Base-by-base conservation (phyloP, 2,113 vertebrate genomes). In the Calyptommatus sinebrachiatus region DNA sequence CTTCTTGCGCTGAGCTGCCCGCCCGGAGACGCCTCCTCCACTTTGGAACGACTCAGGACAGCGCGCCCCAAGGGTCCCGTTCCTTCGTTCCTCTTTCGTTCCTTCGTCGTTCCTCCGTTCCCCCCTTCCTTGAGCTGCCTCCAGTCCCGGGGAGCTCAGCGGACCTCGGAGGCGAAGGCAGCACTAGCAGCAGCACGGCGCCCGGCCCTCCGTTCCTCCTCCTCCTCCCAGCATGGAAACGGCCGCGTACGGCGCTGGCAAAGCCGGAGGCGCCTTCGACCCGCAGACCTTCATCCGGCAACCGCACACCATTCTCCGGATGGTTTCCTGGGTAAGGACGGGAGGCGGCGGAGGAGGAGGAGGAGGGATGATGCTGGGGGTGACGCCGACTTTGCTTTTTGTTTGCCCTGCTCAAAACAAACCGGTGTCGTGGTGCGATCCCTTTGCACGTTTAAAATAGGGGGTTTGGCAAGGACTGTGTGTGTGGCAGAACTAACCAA, bases 221-320 rank as follows among this genome's bases (percentile, higher is more conserved):
- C 35, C 35, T 41, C 35, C 35, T 83, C 86, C 84, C 75, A 95
- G 92, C 92, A 98, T 98, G 97, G 97, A 97, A 91, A 95, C 96
- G 87, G 95, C 95, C 90, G 79, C 97, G 79, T 99, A 97, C 83
- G 98, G 97, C 93, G 97, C 98, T 6, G 97, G 96, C 84, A 98
- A 97, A 93, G 97, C 98, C 83, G 97, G 97, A 67, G 97, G 97
- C 92, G 96, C 97, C 90, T 98, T 98, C 94, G 97, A 98, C 94
- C 97, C 95, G 61, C 86, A 97, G 86, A 97, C 96, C 82, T 96
- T 99, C 95, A 81, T 96, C 91, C 95, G 96, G 88, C 97, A 99
- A 88, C 98, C 97, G 70, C 96, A 98, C 92, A 98, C 97, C 71
- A 83, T 97, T 71, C 94, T 98, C 80, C 95, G 97, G 91, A 94